Conservation (phyloP, 2,113 vertebrate genomes). For the human region GRCh38 chr1:88523501-88524000, state of each 20-base stretch:
- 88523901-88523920: background rate
- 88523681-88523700: background rate
- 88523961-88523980: slow-evolving; percentile 7
- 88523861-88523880: slow-evolving; percentile 26
- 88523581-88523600: background rate
- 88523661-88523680: background rate
- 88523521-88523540: background rate
- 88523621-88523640: background rate
- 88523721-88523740: background rate
- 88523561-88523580: background rate
- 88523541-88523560: background rate
- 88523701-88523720: background rate
- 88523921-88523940: background rate
- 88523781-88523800: background rate
- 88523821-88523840: background rate
- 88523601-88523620: background rate
- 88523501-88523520: background rate
- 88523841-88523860: background rate
- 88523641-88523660: background rate
- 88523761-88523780: background rate
- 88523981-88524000: background rate
- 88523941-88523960: slow-evolving; percentile 22
- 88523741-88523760: background rate
- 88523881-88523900: background rate
- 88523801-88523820: background rate